phyloP scores from a whole-genome alignment of 2,113 vertebrate genomes.

The Burhinus oedicnemus region DNA sequence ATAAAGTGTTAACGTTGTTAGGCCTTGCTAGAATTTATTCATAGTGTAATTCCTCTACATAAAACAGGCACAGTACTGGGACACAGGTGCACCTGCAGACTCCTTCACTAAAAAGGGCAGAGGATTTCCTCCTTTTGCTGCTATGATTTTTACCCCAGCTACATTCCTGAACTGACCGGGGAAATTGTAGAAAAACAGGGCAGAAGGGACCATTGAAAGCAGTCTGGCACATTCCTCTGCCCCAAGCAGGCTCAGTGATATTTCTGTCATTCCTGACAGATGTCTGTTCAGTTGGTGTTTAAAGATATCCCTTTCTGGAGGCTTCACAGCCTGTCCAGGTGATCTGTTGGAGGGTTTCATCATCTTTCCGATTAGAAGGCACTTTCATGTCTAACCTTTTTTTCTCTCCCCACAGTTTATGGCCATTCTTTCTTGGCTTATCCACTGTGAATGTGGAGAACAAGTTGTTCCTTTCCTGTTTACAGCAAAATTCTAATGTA shows the following conservation, averaged over 20 bases:
- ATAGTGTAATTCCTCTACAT: neutral
- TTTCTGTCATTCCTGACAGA: neutral
- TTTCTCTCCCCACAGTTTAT: neutral
- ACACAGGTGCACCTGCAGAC: neutral
- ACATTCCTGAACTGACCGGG: slow-evolving; percentile 35
- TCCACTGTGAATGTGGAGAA: neutral
- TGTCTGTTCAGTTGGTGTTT: neutral
- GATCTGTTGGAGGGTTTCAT: neutral
- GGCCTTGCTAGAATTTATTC: neutral
- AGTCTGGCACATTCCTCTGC: neutral
- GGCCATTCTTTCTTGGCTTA: neutral
- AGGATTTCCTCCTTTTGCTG: slow-evolving; percentile 2
- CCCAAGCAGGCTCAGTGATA: neutral
- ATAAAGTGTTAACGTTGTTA: neutral
- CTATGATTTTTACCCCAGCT: neutral
- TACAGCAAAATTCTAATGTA: neutral
- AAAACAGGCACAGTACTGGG: neutral
- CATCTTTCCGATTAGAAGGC: neutral
- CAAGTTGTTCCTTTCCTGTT: neutral
- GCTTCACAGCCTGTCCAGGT: neutral
- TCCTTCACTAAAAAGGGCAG: neutral
- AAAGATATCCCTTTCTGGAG: neutral
- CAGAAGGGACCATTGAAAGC: neutral
- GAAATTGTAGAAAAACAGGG: neutral
- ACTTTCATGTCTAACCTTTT: neutral